A percentile compares a stretch with the other conserved stretches of the same genome.
Evolutionary conservation across 2,888 invertebrate species (phyloP).

Genomic region (Oligia strigilis): DNA sequence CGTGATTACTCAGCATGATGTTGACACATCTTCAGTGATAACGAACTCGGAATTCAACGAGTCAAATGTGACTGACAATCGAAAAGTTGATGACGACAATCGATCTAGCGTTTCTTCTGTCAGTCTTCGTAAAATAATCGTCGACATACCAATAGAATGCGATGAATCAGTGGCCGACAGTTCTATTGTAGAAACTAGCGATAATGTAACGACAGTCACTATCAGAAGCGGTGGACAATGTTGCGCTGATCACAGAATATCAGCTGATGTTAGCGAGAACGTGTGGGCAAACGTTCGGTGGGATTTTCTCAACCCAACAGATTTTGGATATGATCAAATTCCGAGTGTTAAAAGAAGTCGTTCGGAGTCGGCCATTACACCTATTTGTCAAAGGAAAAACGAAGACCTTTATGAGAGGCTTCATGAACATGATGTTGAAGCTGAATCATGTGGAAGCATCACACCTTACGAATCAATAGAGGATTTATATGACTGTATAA

Average conservation of each 20-base stretch:
- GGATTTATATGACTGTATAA: slow-evolving; percentile 88
- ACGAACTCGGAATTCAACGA: slow-evolving; percentile 82
- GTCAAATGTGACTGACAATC: slow-evolving; percentile 71
- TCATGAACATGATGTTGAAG: slow-evolving; percentile 80
- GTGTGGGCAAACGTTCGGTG: slow-evolving; percentile 88
- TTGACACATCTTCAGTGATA: slow-evolving; percentile 84
- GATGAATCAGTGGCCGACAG: slow-evolving; percentile 81
- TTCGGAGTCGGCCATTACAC: slow-evolving; percentile 87
- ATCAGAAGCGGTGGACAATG: slow-evolving; percentile 85
- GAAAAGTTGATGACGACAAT: slow-evolving; percentile 82
- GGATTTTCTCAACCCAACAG: slow-evolving; percentile 87
- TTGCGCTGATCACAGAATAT: slow-evolving; percentile 87
- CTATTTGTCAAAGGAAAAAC: slow-evolving; percentile 80
- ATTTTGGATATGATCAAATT: slow-evolving; percentile 87
- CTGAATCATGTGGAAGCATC: slow-evolving; percentile 86
- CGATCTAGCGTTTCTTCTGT: slow-evolving; percentile 80
- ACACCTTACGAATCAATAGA: slow-evolving; percentile 89
- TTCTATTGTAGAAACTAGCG: slow-evolving; percentile 81
- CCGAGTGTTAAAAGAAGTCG: slow-evolving; percentile 86
- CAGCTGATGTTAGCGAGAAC: slow-evolving; percentile 86
- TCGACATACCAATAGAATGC: slow-evolving; percentile 85
- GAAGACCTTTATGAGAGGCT: slow-evolving; percentile 87
- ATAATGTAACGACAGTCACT: slow-evolving; percentile 85
- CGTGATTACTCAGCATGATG: slow-evolving; percentile 84
- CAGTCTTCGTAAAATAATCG: slow-evolving; percentile 83